Evolutionary conservation across 2,888 invertebrate species (phyloP), one percentile per base, ranked within the genome.

Genomic region (Corythucha ciliata): DNA sequence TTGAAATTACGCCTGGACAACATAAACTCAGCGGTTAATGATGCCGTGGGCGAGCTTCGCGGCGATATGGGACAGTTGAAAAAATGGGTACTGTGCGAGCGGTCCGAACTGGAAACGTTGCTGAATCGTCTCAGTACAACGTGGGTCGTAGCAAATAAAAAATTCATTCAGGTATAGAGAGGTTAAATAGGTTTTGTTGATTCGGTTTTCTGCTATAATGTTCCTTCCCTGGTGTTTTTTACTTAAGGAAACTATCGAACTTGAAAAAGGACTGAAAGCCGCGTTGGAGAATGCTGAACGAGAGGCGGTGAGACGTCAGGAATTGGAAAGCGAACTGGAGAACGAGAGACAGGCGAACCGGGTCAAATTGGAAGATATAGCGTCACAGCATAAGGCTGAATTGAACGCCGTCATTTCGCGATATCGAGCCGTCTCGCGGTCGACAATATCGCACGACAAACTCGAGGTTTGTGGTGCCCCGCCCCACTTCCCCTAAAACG

Each of bases 381-480:
- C 49, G 12, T 41, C 49, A 2, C 26, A 34, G 29, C 83, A 86
- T 65, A 83, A 81, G 67, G 79, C 78, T 16, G 71, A 71, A 57
- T 59, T 72, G 14, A 69, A 68, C 48, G 64, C 65, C 1, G 61
- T 72, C 12, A 57, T 68, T 14, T 67, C 67, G 4, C 63, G 74
- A 27, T 72, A n/a, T n/a, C n/a, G n/a, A n/a, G n/a, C n/a, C n/a
- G n/a, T n/a, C n/a, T n/a, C n/a, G n/a, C n/a, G n/a, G n/a, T n/a
- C n/a, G n/a, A n/a, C n/a, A n/a, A n/a, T n/a, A n/a, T n/a, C n/a
- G n/a, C 49, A 49, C 7, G 49, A 49, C 10, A 49, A 49, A 21
- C 32, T 49, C 32, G 49, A 41, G 8, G 48, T 48, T 20, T 27
- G 39, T 14, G 24, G 24, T 10, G 10, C 6, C 14, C 24, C 29